Base-by-base conservation (phyloP, 1,140 invertebrate species). In the Amphibalanus amphitrite region DNA sequence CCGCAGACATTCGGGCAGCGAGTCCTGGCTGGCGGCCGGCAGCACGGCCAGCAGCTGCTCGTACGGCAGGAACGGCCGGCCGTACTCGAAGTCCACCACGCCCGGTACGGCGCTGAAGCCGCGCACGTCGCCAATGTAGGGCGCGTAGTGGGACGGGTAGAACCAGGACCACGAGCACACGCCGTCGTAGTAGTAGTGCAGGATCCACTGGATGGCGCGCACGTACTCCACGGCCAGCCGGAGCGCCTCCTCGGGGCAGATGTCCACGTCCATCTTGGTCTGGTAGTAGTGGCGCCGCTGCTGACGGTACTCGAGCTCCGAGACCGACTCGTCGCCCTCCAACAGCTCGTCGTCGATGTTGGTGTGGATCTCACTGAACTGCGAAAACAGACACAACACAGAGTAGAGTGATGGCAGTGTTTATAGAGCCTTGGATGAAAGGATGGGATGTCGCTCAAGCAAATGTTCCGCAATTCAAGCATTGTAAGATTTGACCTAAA, bases 141-240 rank as follows among this genome's bases (percentile, higher is more conserved):
- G 95, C 0, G 95, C 90, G 81, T 98, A 98, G 80, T 98, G 95
- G 77, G 92, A 90, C 0, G 93, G 94, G 81, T 96, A 98, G 80
- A 86, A 98, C 95, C 95, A 99, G 28, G 92, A 92, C 96, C 96
- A 99, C 0, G 92, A 96, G 40, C 89, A 89, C 69, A 94, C 93
- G 29, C 96, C 95, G 75, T 95, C 88, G 80, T 96, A 98, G 79
- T 99, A 99, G 81, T 98, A 98, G 78, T 90, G 85, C 6, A 98
- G 82, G 78, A 95, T 95, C 96, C 96, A 99, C 77, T 98, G 95
- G 71, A 99, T 88, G 0, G 93, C 95, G 71, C 86, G 83, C 13
- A 98, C 88, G 80, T 98, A 99, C 69, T 90, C 87, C 77, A 88
- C 86, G 0, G 90, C 91, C 80, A 96, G 90, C n/a, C 86, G 85